phyloP scores from a whole-genome alignment of 2,888 invertebrate species.

The Stenchaetothrips biformis region DNA sequence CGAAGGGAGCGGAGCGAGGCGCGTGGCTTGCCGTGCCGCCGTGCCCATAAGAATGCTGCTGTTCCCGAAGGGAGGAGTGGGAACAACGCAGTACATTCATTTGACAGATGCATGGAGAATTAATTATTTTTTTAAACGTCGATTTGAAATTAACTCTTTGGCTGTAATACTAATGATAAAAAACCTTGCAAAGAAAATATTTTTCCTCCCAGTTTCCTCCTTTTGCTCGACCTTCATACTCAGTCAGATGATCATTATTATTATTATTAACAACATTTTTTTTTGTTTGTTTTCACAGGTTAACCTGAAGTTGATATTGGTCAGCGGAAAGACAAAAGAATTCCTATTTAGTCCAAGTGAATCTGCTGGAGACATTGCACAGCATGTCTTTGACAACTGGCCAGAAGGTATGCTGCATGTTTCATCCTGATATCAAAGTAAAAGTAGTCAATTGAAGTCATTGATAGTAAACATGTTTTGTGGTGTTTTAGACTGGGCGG shows the following conservation, averaged over 20 bases:
- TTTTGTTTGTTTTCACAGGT: conserved; percentile 66
- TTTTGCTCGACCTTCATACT: too few species aligned
- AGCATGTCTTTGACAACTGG: conserved; percentile 99
- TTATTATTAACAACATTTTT: not conserved
- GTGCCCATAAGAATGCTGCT: not conserved
- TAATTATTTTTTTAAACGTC: not conserved
- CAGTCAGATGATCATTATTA: not conserved
- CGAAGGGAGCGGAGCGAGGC: not conserved
- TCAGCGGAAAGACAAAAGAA: conserved; percentile 98
- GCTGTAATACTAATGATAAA: not conserved
- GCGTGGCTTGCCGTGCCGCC: not conserved
- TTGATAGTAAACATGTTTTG: not conserved
- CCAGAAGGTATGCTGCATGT: conserved; percentile 72
- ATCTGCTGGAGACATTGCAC: conserved; percentile 97
- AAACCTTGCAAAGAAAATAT: not conserved
- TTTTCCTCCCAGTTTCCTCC: too few species aligned
- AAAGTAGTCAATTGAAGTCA: not conserved
- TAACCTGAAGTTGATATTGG: conserved; percentile 95
- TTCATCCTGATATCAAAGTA: not conserved
- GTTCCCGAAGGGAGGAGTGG: not conserved
- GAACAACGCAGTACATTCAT: not conserved
- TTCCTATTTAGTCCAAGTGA: conserved; percentile 95
- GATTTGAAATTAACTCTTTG: not conserved
- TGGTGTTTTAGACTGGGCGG: conserved; percentile 81
- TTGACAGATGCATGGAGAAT: not conserved